Evolutionary conservation across 2,113 vertebrate genomes (phyloP).

Genomic region (Aspidoscelis tigris): DNA sequence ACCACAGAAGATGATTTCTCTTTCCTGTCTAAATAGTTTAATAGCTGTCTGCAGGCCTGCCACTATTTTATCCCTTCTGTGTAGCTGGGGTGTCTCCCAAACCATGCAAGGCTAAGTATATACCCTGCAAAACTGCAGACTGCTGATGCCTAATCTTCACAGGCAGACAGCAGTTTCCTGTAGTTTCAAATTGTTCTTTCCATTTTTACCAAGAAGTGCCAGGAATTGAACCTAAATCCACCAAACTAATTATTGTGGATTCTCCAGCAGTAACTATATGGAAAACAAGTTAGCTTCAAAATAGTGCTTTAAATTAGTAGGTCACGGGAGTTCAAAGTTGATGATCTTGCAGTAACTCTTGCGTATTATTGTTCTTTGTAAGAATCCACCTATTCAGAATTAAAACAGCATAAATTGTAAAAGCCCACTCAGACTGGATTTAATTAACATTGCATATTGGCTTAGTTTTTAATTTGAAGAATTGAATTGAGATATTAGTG

Average conservation of each 20-base stretch:
- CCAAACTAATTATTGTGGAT: neutral
- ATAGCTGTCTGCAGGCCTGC: no score
- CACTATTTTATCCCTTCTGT: no score
- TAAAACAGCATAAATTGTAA: constrained; percentile 2
- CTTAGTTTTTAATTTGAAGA: constrained; percentile 19
- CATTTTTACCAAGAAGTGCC: no score
- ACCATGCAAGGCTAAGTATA: no score
- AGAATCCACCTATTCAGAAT: neutral
- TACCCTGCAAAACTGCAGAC: no score
- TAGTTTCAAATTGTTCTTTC: no score
- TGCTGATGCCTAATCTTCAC: no score
- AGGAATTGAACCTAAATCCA: no score
- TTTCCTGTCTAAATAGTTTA: no score
- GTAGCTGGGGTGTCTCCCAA: no score
- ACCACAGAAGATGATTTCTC: no score
- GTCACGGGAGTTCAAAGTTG: neutral
- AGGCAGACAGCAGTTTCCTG: no score
- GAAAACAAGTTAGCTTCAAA: constrained; percentile 24
- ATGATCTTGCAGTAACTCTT: constrained; percentile 23
- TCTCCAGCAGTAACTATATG: constrained; percentile 1
- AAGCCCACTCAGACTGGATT: neutral
- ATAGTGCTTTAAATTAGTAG: constrained; percentile 26
- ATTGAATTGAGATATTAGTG: neutral
- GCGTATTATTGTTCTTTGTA: constrained; percentile 1
- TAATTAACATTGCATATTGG: neutral